phyloP scores from a whole-genome alignment of 2,113 vertebrate genomes.

The Megaceryle torquata region DNA sequence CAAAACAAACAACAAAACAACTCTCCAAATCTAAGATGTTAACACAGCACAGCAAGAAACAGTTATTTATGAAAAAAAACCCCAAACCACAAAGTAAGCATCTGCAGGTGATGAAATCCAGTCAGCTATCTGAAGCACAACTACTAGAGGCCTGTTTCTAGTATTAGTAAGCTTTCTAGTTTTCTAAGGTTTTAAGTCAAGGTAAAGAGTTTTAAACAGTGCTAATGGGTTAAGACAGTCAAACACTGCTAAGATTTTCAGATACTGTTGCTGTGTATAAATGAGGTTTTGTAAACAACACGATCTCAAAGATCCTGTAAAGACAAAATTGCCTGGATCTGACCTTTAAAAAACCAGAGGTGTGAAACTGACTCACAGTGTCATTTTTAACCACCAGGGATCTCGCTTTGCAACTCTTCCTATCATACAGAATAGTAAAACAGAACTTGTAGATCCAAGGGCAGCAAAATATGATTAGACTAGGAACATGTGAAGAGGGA shows the following conservation, averaged over 20 bases:
- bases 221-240: background rate
- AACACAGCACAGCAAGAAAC: background rate
- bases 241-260: background rate
- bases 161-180: background rate
- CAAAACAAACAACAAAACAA: background rate
- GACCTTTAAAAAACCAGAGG: background rate
- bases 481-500: background rate
- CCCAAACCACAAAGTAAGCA: background rate
- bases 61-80: background rate
- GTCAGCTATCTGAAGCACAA: background rate
- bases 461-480: background rate
- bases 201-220: background rate
- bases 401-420: background rate
- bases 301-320: background rate
- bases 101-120: background rate
- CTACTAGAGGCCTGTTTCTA: background rate
- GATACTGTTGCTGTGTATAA: background rate
- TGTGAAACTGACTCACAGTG: background rate
- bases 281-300: background rate
- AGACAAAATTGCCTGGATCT: background rate
- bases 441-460: background rate
- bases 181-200: no score
- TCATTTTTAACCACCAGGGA: background rate
- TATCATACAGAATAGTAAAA: background rate
- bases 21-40: background rate